These are phyloP conservation scores for Hirtodrosophila alboralis DNA, from an alignment of 2,888 invertebrate genomes.

Conservation along the genomic window DNA sequence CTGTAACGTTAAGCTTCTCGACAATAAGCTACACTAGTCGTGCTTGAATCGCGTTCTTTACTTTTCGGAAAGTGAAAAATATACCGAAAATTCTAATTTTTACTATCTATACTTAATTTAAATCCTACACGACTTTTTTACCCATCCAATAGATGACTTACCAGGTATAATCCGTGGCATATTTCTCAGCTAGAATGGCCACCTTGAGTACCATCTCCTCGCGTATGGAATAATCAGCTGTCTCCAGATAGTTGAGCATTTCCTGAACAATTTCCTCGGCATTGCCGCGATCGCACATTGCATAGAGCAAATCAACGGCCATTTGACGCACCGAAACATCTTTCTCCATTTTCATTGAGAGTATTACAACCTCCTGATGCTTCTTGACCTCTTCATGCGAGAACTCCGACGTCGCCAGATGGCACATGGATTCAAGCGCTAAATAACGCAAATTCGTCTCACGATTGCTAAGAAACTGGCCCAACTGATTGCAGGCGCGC, in stretches of 20 bases:
- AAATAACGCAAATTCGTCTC: constrained; percentile 99
- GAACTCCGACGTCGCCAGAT: constrained; percentile 99
- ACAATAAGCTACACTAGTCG: too few relatives aligned
- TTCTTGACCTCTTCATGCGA: constrained; percentile 99
- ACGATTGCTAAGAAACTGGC: constrained; percentile 97
- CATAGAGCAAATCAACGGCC: constrained; percentile 98
- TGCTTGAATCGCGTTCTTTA: too few relatives aligned
- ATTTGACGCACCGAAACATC: constrained; percentile 99
- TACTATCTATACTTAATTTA: too few relatives aligned
- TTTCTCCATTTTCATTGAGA: constrained; percentile 99
- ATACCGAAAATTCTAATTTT: too few relatives aligned
- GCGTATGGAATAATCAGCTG: constrained; percentile 99
- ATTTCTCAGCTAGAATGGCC: constrained; percentile 99
- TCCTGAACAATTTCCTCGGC: constrained; percentile 99
- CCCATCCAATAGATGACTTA: constrained; percentile 84
- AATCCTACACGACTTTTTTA: too few relatives aligned
- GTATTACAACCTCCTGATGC: constrained; percentile 99
- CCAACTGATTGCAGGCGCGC: constrained; percentile 98
- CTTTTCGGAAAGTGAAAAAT: too few relatives aligned
- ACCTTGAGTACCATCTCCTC: constrained; percentile 99
- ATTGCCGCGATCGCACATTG: constrained; percentile 99
- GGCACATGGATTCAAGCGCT: constrained; percentile 99
- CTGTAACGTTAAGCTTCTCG: too few relatives aligned
- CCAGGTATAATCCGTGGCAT: constrained; percentile 99
- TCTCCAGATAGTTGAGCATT: constrained; percentile 99